Evolutionary conservation across 2,888 invertebrate genomes (phyloP).

Genomic region (Calliopum simillimum): DNA sequence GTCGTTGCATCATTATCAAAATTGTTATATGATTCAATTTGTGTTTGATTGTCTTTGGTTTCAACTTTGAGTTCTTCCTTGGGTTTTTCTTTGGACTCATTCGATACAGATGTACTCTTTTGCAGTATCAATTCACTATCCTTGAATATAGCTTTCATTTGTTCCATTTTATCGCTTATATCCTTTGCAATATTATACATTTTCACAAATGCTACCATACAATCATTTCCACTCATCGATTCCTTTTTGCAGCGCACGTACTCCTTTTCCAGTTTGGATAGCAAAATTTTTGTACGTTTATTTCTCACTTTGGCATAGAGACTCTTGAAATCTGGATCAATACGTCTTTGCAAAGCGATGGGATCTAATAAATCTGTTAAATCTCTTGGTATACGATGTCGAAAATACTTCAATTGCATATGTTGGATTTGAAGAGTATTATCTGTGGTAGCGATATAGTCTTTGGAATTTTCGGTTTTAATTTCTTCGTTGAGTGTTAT

Average conservation of each 20-base stretch:
- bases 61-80: not conserved
- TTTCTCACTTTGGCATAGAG: constrained; percentile 56
- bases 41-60: constrained; percentile 1
- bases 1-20: not conserved
- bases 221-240: constrained; percentile 50
- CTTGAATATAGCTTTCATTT: constrained; percentile 59
- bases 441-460: not conserved
- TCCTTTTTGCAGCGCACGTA: constrained; percentile 60
- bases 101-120: constrained; percentile 41
- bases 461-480: not conserved
- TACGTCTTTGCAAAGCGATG: constrained; percentile 46
- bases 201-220: constrained; percentile 58
- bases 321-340: constrained; percentile 49
- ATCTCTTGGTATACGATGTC: constrained; percentile 44
- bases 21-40: constrained; percentile 1
- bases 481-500: constrained; percentile 8
- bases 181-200: constrained; percentile 62
- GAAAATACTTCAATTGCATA: constrained; percentile 9
- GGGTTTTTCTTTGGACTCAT: constrained; percentile 37
- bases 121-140: constrained; percentile 52
- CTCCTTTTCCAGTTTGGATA: constrained; percentile 56
- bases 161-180: constrained; percentile 60
- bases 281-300: constrained; percentile 55
- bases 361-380: constrained; percentile 54
- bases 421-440: constrained; percentile 2